Evolutionary conservation across 1,140 invertebrate genomes (phyloP).

Genomic region (Ceratosolen solmsi): DNA sequence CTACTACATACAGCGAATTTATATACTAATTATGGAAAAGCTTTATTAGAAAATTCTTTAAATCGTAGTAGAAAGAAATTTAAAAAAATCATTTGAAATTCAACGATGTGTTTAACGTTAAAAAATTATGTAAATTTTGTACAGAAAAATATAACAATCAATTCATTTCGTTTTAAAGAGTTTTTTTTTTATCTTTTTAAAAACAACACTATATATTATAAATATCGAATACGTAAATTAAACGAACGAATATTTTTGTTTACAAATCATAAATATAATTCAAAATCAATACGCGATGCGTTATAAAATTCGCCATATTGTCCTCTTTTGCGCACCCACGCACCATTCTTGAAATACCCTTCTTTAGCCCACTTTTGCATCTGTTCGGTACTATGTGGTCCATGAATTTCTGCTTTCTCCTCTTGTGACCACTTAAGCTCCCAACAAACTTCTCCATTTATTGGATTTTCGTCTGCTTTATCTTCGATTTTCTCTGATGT

Average conservation of each 20-base stretch:
- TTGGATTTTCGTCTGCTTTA: conserved; percentile 57
- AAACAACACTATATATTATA: background rate
- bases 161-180: background rate
- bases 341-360: conserved; percentile 89
- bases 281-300: conserved; percentile 94
- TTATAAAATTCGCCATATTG: conserved; percentile 86
- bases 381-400: conserved; percentile 87
- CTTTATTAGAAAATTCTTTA: conserved; percentile 31
- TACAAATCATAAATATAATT: conserved; percentile 79
- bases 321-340: conserved; percentile 87
- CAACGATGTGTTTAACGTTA: background rate
- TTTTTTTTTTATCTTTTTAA: background rate
- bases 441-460: conserved; percentile 81
- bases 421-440: conserved; percentile 92
- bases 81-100: background rate
- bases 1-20: background rate
- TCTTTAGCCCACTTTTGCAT: conserved; percentile 92
- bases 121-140: background rate
- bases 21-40: conserved; percentile 9
- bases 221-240: background rate
- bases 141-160: background rate
- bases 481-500: conserved; percentile 45
- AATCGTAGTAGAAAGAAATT: conserved; percentile 36
- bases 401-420: conserved; percentile 84
- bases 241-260: background rate